A percentile compares a stretch with the other conserved stretches of the same genome.
Evolutionary conservation across 2,113 vertebrate species (phyloP).

Genomic region (Callipepla squamata): DNA sequence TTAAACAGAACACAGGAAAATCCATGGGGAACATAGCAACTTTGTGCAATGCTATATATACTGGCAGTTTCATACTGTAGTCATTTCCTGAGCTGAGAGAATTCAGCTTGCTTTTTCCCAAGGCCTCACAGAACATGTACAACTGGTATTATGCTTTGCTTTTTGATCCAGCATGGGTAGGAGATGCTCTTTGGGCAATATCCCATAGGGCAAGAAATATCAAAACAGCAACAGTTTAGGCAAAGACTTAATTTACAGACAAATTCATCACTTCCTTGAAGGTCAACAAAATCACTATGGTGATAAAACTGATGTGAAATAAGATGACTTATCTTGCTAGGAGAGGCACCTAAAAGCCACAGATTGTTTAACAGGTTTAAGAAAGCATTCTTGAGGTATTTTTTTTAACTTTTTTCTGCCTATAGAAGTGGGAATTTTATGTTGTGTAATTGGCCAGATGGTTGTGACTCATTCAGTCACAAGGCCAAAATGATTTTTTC

Average conservation of each 20-base stretch:
- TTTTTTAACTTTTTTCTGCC: neutral
- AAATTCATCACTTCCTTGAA: neutral
- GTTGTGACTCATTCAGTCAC: conserved; percentile 45
- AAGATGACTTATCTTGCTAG: neutral
- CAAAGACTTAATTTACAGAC: neutral
- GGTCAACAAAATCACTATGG: neutral
- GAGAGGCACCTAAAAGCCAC: neutral
- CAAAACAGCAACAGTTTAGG: neutral
- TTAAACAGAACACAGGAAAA: neutral
- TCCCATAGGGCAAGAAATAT: neutral
- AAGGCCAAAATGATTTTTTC: conserved; percentile 18
- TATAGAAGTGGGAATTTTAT: conserved; percentile 21
- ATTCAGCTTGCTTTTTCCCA: neutral
- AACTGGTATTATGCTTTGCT: neutral
- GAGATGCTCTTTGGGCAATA: neutral
- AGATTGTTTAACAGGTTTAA: neutral
- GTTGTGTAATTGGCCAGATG: conserved; percentile 27
- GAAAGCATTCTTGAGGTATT: conserved; percentile 20
- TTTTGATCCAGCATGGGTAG: neutral
- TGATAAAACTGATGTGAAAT: neutral
- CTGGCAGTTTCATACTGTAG: neutral
- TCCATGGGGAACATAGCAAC: neutral
- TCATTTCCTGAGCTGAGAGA: neutral
- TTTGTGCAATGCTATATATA: neutral
- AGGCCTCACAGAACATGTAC: neutral